A percentile compares a stretch with the other conserved stretches of the same genome.
Conservation (phyloP, 2,113 vertebrate species). For the Mustela lutreola region DNA sequence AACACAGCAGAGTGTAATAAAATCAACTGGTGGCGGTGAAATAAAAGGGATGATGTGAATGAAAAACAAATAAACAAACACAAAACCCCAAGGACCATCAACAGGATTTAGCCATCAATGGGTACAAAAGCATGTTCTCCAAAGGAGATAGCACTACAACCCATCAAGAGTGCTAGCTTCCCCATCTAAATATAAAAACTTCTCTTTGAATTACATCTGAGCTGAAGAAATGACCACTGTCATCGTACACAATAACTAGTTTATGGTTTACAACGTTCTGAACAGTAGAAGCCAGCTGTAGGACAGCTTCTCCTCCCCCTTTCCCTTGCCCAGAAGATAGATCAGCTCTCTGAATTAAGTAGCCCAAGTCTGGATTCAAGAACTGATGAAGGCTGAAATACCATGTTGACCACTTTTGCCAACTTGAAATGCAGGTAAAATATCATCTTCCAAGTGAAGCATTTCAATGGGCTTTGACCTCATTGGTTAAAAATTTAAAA, state of each 20-base stretch:
- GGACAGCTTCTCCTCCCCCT: not conserved
- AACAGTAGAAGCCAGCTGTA: not conserved
- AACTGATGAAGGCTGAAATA: not conserved
- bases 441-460: conserved; percentile 2
- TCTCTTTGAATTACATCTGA: conserved; percentile 28
- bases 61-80: not conserved
- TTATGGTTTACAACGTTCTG: not conserved
- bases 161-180: not conserved
- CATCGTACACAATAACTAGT: not conserved
- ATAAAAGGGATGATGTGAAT: not conserved
- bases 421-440: not conserved
- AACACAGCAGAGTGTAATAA: not conserved
- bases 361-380: not conserved
- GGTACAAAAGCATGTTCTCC: not conserved
- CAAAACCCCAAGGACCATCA: not conserved
- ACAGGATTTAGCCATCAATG: not conserved
- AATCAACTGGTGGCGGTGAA: not conserved
- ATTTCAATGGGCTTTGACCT: not conserved
- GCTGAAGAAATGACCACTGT: not conserved
- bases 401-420: not conserved
- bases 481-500: conserved; percentile 1
- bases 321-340: not conserved
- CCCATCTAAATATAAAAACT: not conserved
- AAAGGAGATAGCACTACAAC: not conserved
- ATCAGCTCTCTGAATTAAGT: not conserved